These are phyloP conservation scores for Zaprionus lachaisei DNA, from an alignment of 1,140 invertebrate genomes.

Conservation along the genomic window DNA sequence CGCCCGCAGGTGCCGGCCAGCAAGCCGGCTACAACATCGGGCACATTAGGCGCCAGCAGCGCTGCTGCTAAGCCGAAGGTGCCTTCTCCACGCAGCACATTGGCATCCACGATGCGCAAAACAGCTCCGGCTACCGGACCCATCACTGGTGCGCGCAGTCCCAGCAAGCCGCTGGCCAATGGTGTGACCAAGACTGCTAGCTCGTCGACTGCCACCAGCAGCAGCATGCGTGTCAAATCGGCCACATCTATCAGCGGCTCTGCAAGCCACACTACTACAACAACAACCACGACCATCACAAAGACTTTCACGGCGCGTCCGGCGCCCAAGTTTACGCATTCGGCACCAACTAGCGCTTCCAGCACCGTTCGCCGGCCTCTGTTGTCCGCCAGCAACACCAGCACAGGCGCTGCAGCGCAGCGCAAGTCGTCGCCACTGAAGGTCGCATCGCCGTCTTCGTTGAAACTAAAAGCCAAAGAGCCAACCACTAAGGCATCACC, in stretches of 20 bases:
- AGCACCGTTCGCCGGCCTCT: conserved; percentile 25
- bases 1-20: conserved; percentile 26
- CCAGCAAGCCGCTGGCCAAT: conserved; percentile 63
- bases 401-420: conserved; percentile 31
- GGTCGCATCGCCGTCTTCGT: conserved; percentile 41
- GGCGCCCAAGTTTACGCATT: conserved; percentile 72
- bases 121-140: conserved; percentile 27
- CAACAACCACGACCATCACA: conserved; percentile 65
- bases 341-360: conserved; percentile 14
- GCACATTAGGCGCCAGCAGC: conserved; percentile 2
- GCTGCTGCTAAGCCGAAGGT: conserved; percentile 63
- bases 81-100: conserved; percentile 54
- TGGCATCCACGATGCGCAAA: conserved; percentile 63
- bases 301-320: conserved; percentile 80
- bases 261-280: conserved; percentile 23
- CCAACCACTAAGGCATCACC: conserved; percentile 54
- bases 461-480: conserved; percentile 76
- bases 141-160: conserved; percentile 58
- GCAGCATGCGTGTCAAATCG: conserved; percentile 52
- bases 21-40: conserved; percentile 19
- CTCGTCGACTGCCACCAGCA: conserved; percentile 23
- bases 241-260: conserved; percentile 30
- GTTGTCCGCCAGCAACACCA: conserved; percentile 21
- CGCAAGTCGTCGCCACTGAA: conserved; percentile 62
- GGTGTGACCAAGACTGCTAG: conserved; percentile 47